Base-by-base conservation (phyloP, 35 echinoderm and acorn worm genomes). In the Hemicentrotus pulcherrimus region DNA sequence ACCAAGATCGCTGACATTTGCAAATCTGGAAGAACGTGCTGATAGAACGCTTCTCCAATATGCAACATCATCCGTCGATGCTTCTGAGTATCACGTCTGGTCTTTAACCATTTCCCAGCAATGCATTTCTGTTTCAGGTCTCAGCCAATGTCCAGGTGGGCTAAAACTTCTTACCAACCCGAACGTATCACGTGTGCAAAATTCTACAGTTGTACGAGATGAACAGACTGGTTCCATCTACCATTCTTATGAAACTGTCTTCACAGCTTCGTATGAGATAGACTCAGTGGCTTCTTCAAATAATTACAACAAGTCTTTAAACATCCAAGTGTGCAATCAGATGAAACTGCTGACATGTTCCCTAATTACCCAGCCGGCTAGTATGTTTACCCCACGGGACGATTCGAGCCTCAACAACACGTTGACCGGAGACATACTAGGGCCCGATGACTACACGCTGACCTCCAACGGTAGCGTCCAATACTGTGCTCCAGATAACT, bases 181-280 rank as follows among this genome's bases (percentile, higher is more conserved):
- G 31, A 31, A 47, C n/a, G 30, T 58, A 28, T 31, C n/a, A 10
- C 32, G 13, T 31, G 46, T 55, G 9, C 15, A 93, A 32, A 47
- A 47, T 28, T 46, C 14, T 31, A 93, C 48, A 28, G 12, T 93
- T 93, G 91, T 58, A 46, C 46, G 12, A 12, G 91, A 93, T 47
- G 46, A 58, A n/a, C 19, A 93, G n/a, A 93, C 46, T 28, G n/a
- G 46, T 31, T 13, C 8, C 16, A 32, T 93, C n/a, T 93, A 93
- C 31, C 91, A 93, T 47, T 47, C 91, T 30, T 93, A 93, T 31
- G 91, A 93, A 58, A 93, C 91, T 31, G 91, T 93, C 48, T 58
- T 93, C 46, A 52, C 91, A 48, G 91, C 48, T 47, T 47, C n/a
- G 6, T 93, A 93, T 47, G 9, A 93, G 13, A 47, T 24, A 31